A percentile compares a stretch with the other conserved stretches of the same genome.
These are phyloP conservation scores for Lamellibrachia columna DNA, from an alignment of 2,888 invertebrate genomes.

Conservation along the genomic window DNA sequence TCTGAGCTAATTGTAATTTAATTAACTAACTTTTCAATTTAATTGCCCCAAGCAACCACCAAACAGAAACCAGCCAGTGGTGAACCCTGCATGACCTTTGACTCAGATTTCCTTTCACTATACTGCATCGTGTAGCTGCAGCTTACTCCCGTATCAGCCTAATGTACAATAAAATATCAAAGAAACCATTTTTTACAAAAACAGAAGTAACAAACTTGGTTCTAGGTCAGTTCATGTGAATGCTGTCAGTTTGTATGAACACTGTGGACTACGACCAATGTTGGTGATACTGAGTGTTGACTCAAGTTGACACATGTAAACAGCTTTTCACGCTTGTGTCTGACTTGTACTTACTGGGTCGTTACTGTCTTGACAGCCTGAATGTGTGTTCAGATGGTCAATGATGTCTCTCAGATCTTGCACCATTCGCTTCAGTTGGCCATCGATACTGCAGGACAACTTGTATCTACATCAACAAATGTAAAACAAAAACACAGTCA, in stretches of 20 bases:
- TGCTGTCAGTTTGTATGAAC: neutral
- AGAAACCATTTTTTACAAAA: neutral
- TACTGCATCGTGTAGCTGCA: too few relatives aligned
- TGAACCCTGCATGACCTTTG: too few relatives aligned
- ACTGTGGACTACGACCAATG: neutral
- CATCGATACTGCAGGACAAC: conserved; percentile 88
- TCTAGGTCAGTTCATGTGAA: neutral
- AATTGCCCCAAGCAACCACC: too few relatives aligned
- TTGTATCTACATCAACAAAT: conserved; percentile 73
- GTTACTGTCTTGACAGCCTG: conserved; percentile 70
- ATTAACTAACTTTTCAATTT: too few relatives aligned
- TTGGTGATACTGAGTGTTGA: neutral
- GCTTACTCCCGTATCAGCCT: too few relatives aligned
- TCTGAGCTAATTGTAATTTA: too few relatives aligned
- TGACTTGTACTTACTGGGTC: conserved; percentile 79
- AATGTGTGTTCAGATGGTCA: conserved; percentile 79
- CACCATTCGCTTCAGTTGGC: conserved; percentile 92
- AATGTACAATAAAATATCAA: too few relatives aligned
- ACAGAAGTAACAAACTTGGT: neutral
- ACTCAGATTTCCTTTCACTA: too few relatives aligned
- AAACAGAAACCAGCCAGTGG: too few relatives aligned
- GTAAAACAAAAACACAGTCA: neutral
- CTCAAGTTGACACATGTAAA: neutral
- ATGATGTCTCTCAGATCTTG: conserved; percentile 95
- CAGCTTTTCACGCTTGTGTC: neutral